Base-by-base conservation (phyloP, 2,888 invertebrate species). In the Drosophila diplacantha region DNA sequence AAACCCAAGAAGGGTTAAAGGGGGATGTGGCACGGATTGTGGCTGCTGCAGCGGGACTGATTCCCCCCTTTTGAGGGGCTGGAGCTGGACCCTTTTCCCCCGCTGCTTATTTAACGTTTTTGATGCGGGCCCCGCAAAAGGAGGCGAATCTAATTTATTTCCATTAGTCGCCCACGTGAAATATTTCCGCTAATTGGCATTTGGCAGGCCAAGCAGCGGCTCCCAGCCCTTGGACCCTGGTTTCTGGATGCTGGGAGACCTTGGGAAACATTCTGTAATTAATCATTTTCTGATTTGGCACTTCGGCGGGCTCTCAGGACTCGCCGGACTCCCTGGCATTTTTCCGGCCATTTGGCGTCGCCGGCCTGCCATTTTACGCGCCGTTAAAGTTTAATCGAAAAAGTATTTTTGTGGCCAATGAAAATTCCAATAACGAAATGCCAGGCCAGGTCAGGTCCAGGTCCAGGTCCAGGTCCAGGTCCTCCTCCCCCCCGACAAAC, bases 351-450 rank as follows among this genome's bases (percentile, higher is more conserved):
- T 68, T 68, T 68, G 56, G 24, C 65, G 51, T 46, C 64, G 22
- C 22, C n/a, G 29, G 39, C 63, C 50, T 62, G 44, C 63, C 68
- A 74, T 80, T 79, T 80, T 72, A 82, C 81, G 78, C 78, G 69
- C 82, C 72, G 80, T 82, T 79, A 76, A 79, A 79, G 80, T 78
- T 82, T 82, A 79, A 79, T 82, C 74, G 78, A 76, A 80, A 79
- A 79, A 79, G 77, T 79, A 74, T 80, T 78, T 74, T 75, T 79
- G 82, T 69, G 80, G 72, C 80, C 77, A 81, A 78, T 81, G 80
- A 82, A 78, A 81, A 79, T 80, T 72, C 78, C 77, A 77, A 77
- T 77, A 77, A 81, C 59, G 61, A 77, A 81, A 76, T 79, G 71
- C 69, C 71, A 69, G 20, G 29, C 18, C 37, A 50, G 38, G 38